Base-by-base conservation (phyloP, 2,888 invertebrate species). In the Linnaemya vulpina region DNA sequence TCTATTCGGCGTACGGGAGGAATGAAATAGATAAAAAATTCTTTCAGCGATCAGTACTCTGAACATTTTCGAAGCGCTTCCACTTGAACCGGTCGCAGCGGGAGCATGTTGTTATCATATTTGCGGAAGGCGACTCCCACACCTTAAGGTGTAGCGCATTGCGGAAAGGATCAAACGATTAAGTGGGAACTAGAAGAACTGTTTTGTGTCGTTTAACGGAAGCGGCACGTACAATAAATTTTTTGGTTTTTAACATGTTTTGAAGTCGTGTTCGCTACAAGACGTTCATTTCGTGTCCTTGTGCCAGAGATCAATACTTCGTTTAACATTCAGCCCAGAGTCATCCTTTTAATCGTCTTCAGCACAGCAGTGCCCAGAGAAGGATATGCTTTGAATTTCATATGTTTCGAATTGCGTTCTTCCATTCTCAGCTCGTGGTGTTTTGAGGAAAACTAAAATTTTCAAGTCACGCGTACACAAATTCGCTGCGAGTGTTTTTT, bases 381-480 rank as follows among this genome's bases (percentile, higher is more conserved):
- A 13, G 11, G 17, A 60, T 35, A 51, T 71, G 43, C 53, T 55
- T 35, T 63, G 63, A 53, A 53, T 62, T 38, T 43, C 22, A 35
- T 43, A 63, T 1, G 11, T 63, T 46, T 30, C n/a, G 8, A 51
- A 10, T 53, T 15, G n/a, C 11, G 46, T 67, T 20, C 30, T 76
- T 43, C 7, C 22, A 20, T 49, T 43, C 43, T 43, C 15, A 1
- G 13, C 15, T 20, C 7, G 1, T 9, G 46, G 20, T 40, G 30
- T 35, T 58, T 43, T 9, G 15, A 46, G 3, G 20, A 9, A 79
- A 73, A 79, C 77, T 67, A 55, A 79, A 75, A 71, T 25, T 71
- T 71, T 77, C 76, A 55, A 77, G 80, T 80, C 76, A 84, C 80
- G 76, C 84, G 77, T 46, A 5, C 43, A 73, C 67, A 80, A 80